These are phyloP conservation scores for Pyrochroa serraticornis DNA, from an alignment of 2,888 invertebrate genomes.

Conservation along the genomic window DNA sequence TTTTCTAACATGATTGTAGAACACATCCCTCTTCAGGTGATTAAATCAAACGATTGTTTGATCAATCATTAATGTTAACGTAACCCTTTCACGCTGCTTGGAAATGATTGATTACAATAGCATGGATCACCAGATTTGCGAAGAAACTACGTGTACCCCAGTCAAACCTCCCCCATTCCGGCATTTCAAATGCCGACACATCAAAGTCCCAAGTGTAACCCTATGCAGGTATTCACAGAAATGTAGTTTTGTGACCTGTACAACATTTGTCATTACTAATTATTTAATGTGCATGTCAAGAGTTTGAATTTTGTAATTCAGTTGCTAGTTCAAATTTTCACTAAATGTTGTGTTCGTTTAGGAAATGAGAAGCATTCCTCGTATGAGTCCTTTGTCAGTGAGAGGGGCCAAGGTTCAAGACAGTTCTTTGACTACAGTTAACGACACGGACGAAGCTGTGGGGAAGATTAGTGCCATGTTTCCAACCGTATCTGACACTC, in stretches of 20 bases:
- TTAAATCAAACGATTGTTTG: conserved; percentile 33
- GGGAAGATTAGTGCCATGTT: conserved; percentile 86
- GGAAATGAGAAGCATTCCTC: conserved; percentile 45
- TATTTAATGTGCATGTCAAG: conserved; percentile 7
- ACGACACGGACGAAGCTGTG: conserved; percentile 76
- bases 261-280: conserved; percentile 15
- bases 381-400: conserved; percentile 48
- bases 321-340: not conserved
- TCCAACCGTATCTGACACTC: conserved; percentile 88
- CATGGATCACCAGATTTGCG: conserved; percentile 69
- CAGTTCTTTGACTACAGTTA: conserved; percentile 59
- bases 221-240: conserved; percentile 56
- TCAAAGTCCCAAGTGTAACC: conserved; percentile 67
- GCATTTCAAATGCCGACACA: conserved; percentile 66
- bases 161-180: conserved; percentile 68
- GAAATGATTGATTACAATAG: conserved; percentile 44
- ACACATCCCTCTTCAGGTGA: conserved; percentile 69
- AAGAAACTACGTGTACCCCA: conserved; percentile 74
- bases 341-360: conserved; percentile 28
- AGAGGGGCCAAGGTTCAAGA: conserved; percentile 44
- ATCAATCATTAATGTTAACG: conserved; percentile 18
- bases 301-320: conserved; percentile 1
- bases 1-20: conserved; percentile 60
- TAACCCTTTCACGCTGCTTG: conserved; percentile 47
- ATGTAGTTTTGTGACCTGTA: conserved; percentile 9